Percentiles rank a stretch among this genome's conserved stretches.
These are phyloP conservation scores for Lysandra coridon DNA, from an alignment of 2,888 invertebrate genomes.

Conservation along the genomic window DNA sequence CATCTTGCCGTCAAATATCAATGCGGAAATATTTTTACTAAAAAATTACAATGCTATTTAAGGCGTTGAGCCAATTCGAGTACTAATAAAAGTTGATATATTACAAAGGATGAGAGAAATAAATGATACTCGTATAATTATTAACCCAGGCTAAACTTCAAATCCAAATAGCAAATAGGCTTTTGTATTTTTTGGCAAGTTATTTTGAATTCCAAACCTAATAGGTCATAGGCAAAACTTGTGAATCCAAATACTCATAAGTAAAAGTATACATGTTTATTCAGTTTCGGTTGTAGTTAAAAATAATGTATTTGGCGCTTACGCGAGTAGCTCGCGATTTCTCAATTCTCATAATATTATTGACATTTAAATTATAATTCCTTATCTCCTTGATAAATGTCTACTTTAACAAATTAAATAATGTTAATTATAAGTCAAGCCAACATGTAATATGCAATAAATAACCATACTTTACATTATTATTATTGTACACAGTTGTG, in stretches of 20 bases:
- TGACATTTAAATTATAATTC: too few species aligned
- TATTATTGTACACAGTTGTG: background rate
- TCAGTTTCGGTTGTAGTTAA: background rate
- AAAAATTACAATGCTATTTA: background rate
- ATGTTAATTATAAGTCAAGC: background rate
- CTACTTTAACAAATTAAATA: background rate
- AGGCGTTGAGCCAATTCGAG: background rate
- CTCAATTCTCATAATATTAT: too few species aligned
- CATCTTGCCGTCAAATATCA: background rate
- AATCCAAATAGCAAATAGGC: too few species aligned
- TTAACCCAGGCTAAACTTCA: too few species aligned
- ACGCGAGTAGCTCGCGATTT: too few species aligned
- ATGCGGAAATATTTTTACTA: constrained; percentile 12
- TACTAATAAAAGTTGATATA: too few species aligned
- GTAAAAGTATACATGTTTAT: too few species aligned
- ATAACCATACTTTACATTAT: background rate
- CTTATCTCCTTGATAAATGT: background rate
- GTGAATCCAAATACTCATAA: too few species aligned
- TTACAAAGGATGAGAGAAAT: too few species aligned
- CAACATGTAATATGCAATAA: background rate
- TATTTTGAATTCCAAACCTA: background rate
- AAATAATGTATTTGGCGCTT: too few species aligned
- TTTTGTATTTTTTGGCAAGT: too few species aligned
- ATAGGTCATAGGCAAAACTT: background rate
- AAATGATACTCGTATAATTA: too few species aligned